phyloP scores from a whole-genome alignment of 2,888 invertebrate species.

The Lepidochrysops patricia region DNA sequence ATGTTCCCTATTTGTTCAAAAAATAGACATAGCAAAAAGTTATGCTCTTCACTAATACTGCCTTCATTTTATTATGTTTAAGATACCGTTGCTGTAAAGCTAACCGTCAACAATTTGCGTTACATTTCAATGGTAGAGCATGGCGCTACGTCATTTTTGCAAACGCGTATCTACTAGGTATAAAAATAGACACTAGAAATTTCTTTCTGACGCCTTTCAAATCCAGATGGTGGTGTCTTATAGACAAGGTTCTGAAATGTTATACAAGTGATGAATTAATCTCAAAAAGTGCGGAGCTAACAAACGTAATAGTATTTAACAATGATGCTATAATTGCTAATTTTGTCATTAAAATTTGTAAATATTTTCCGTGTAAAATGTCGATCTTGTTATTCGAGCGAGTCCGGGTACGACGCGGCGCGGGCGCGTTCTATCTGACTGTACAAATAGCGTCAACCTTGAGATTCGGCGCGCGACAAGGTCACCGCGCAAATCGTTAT shows the following conservation, averaged over 20 bases:
- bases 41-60: too few relatives aligned
- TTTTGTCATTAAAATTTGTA: not conserved
- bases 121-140: not conserved
- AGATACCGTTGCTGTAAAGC: not conserved
- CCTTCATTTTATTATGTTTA: too few relatives aligned
- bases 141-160: not conserved
- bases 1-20: not conserved
- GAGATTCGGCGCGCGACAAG: slow-evolving; percentile 71
- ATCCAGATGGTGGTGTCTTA: too few relatives aligned
- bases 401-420: slow-evolving; percentile 50
- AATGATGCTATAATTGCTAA: not conserved
- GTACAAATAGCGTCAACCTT: slow-evolving; percentile 72
- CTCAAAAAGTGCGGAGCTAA: not conserved
- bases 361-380: not conserved
- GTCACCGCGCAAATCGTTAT: slow-evolving; percentile 73
- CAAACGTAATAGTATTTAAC: not conserved
- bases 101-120: not conserved
- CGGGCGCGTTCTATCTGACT: slow-evolving; percentile 50
- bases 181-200: not conserved
- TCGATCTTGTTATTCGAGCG: slow-evolving; percentile 17
- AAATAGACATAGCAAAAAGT: too few relatives aligned
- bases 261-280: too few relatives aligned
- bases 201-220: not conserved
- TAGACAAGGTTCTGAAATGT: too few relatives aligned
- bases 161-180: not conserved